Base-by-base conservation (phyloP, 2,113 vertebrate species). In the Pteronura brasiliensis region DNA sequence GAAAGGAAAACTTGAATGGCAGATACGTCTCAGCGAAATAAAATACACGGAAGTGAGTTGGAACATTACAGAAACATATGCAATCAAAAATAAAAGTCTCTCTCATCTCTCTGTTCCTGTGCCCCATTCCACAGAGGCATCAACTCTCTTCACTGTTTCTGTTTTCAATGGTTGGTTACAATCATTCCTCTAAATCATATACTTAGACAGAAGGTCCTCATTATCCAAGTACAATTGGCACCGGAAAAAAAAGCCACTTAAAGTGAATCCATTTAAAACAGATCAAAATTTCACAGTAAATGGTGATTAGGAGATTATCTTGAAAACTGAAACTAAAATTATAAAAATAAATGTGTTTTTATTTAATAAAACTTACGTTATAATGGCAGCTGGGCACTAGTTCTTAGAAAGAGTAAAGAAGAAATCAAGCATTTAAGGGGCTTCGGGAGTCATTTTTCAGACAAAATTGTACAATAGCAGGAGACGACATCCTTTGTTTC, bases 261-360 rank as follows among this genome's bases (percentile, higher is more conserved):
- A 44, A 80, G n/a, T 57, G 82, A 97, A 93, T 80, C 57, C 82
- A 96, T 61, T 88, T 90, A 88, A 72, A 61, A 77, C 17, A 47
- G 74, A 95, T 88, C 65, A 93, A 80, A 59, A 88, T 95, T 84
- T 93, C 93, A 91, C 23, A 63, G 49, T 86, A 77, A 96, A 89
- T 95, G 83, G 55, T n/a, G 65, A 94, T 93, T 71, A 84, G 49
- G 83, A 96, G 55, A 96, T 95, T 89, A 89, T 71, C 83, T 92
- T 82, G 95, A 91, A 97, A 97, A 93, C 42, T 76, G 93, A 95
- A 81, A 94, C 96, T 92, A 71, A 97, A 93, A 92, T 92, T 90
- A 97, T 80, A 83, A 84, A 97, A 93, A 74, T 91, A 93, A 96
- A 77, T 92, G 82, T 79, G 59, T 49, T 93, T 96, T 97, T 95